These are phyloP conservation scores for Acinonyx jubatus DNA, from an alignment of 2,113 vertebrate species.

Conservation along the genomic window DNA sequence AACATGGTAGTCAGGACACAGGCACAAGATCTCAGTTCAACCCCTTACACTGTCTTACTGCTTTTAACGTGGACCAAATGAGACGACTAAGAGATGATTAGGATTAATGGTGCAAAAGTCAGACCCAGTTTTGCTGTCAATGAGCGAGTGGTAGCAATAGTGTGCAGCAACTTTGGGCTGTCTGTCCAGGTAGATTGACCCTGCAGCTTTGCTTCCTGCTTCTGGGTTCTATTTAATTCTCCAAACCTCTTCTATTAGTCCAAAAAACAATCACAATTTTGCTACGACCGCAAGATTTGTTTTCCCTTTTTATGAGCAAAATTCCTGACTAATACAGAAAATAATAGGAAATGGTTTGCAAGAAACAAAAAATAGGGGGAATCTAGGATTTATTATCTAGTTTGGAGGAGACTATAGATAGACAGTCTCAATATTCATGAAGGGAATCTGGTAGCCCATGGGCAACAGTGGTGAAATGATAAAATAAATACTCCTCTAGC, in stretches of 20 bases:
- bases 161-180: not conserved
- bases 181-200: not conserved
- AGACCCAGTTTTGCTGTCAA: not conserved
- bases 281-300: not conserved
- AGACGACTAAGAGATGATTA: not conserved
- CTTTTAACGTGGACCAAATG: not conserved
- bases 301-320: not conserved
- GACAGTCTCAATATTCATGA: not conserved
- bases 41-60: not conserved
- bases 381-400: not conserved
- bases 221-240: not conserved
- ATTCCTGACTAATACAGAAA: not conserved
- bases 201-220: not conserved
- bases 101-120: not conserved
- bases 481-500: not conserved
- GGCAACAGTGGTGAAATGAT: not conserved
- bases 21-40: not conserved
- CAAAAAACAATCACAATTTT: not conserved
- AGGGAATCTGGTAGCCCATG: not conserved
- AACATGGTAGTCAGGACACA: not conserved
- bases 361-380: not conserved
- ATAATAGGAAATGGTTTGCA: not conserved
- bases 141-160: fast-evolving
- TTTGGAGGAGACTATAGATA: not conserved
- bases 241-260: not conserved